Percentiles rank a stretch among this genome's conserved stretches.
These are phyloP conservation scores for Sycophila texana DNA, from an alignment of 2,888 invertebrate genomes.

Conservation along the genomic window DNA sequence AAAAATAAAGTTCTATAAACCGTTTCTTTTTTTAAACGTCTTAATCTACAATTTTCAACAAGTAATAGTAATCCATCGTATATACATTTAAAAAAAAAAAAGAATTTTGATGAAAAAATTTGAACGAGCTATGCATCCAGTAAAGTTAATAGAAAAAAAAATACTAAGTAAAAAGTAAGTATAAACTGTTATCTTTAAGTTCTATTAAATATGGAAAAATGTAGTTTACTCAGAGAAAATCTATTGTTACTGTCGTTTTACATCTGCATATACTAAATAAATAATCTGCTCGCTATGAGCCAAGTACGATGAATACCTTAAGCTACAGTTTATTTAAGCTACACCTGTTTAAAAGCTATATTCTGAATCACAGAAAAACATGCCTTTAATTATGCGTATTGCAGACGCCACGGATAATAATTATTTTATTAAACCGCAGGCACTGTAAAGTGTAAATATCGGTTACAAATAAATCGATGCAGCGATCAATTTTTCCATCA, in stretches of 20 bases:
- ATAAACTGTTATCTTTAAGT: constrained; percentile 3
- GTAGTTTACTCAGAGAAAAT: constrained; percentile 22
- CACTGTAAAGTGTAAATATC: background rate
- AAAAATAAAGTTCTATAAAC: background rate
- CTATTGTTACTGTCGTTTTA: background rate
- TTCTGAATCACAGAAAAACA: constrained; percentile 51
- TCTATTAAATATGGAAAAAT: constrained; percentile 12
- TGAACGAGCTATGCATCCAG: constrained; percentile 1
- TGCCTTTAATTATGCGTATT: background rate
- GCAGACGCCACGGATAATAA: background rate
- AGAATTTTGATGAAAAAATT: background rate
- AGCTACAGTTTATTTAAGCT: constrained; percentile 8
- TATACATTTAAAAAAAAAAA: no score
- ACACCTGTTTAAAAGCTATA: constrained; percentile 42
- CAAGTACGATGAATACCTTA: no score
- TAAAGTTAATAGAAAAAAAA: constrained; percentile 11
- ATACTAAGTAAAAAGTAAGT: background rate
- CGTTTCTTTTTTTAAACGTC: background rate
- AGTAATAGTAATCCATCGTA: background rate
- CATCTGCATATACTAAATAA: constrained; percentile 5
- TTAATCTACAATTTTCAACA: constrained; percentile 2
- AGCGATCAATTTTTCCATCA: background rate
- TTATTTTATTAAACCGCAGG: background rate
- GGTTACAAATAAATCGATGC: background rate
- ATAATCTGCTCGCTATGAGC: background rate